phyloP scores from a whole-genome alignment of 2,113 vertebrate species.

The Zosterops borbonicus region DNA sequence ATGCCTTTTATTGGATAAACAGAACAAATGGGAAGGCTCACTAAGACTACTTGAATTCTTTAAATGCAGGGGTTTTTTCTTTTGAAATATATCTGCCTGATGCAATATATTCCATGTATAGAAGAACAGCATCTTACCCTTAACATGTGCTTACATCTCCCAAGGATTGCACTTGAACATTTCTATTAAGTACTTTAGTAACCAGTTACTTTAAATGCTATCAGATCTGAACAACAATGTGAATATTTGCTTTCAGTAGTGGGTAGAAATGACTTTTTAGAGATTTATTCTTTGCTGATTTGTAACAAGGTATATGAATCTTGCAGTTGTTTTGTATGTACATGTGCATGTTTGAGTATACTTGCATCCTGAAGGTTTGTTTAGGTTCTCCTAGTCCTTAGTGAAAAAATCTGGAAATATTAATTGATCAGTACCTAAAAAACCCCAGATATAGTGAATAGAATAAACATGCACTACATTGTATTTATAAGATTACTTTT shows the following conservation, averaged over 20 bases:
- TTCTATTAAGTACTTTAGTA: not conserved
- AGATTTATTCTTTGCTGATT: not conserved
- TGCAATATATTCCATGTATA: not conserved
- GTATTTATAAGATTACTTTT: not conserved
- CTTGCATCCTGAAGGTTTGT: not conserved
- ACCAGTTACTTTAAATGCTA: not conserved
- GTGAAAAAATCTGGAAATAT: not conserved
- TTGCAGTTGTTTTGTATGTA: not conserved
- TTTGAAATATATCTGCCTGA: not conserved
- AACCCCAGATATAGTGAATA: rapidly evolving
- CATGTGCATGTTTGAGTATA: not conserved
- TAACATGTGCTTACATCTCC: not conserved
- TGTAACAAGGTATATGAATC: not conserved
- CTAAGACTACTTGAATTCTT: not conserved
- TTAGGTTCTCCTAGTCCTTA: not conserved
- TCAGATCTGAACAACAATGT: not conserved
- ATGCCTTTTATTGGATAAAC: not conserved
- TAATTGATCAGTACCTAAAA: not conserved
- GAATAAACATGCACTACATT: not conserved
- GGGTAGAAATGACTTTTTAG: not conserved
- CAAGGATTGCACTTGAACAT: not conserved
- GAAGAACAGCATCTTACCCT: not conserved
- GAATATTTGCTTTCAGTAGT: not conserved
- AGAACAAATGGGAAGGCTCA: not conserved
- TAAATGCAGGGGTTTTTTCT: not conserved